Conservation (phyloP, 2,888 invertebrate genomes). For the Anaspis maculata region DNA sequence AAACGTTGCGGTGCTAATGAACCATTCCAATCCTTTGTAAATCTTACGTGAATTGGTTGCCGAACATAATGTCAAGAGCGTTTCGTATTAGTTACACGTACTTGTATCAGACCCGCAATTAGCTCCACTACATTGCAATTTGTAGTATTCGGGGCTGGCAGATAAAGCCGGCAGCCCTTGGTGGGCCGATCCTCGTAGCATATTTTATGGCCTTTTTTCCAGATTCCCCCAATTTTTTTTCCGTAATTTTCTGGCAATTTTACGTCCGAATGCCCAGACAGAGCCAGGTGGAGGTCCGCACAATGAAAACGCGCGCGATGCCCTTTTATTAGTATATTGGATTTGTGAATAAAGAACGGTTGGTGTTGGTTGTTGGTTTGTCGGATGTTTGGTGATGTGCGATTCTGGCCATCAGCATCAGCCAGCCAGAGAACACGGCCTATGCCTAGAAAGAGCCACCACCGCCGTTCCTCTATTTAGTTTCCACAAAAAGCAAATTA, state of each 20-base stretch:
- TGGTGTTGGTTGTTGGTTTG: too few species aligned
- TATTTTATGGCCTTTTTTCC: conserved; percentile 33
- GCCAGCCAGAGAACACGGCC: too few species aligned
- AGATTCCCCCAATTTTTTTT: conserved; percentile 25
- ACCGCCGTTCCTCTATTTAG: conserved; percentile 28
- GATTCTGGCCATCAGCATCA: conserved; percentile 25
- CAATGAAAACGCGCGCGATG: conserved; percentile 31
- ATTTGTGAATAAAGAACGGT: conserved; percentile 30
- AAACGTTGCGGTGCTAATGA: conserved; percentile 11
- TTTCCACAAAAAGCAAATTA: conserved; percentile 38
- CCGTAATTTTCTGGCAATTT: conserved; percentile 40
- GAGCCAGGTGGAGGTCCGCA: conserved; percentile 32
- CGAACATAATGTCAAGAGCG: conserved; percentile 19
- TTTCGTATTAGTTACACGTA: conserved; percentile 31
- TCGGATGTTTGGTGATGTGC: conserved; percentile 14
- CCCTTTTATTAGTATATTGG: conserved; percentile 33
- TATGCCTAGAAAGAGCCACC: too few species aligned
- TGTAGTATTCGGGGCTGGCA: conserved; percentile 22
- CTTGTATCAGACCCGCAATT: conserved; percentile 32
- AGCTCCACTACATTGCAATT: conserved; percentile 32
- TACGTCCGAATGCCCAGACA: conserved; percentile 30
- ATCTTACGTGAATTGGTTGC: conserved; percentile 22
- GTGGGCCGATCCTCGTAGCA: conserved; percentile 27
- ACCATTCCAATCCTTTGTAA: conserved; percentile 17
- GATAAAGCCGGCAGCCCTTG: conserved; percentile 16